Base-by-base conservation (phyloP, 2,888 invertebrate genomes). In the Cephalotes varians region DNA sequence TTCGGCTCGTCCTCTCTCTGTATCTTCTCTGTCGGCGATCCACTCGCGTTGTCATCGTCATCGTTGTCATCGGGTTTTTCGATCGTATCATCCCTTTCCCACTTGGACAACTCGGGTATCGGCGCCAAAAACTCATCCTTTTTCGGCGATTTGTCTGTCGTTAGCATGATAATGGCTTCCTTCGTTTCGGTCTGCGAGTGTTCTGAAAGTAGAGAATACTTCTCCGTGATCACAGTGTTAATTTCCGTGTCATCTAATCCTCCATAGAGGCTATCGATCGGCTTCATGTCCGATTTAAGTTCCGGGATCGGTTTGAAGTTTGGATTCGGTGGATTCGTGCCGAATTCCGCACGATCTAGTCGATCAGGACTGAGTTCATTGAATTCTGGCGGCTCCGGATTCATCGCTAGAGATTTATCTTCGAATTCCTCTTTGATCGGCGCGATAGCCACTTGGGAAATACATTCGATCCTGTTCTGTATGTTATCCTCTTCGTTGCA, bases 31-130 rank as follows among this genome's bases (percentile, higher is more conserved):
- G 95, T 95, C 21, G 95, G 94, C 34, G 95, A 95, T 91, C 95
- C 96, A 25, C 95, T 95, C 0, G 95, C 95, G 90, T 95, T 96
- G 25, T 95, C 95, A 90, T 94, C 95, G 90, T 94, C 95, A 21
- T 95, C 95, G 91, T 94, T 95, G 90, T 94, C 95, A n/a, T 93
- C 93, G 3, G 87, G 74, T 81, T 93, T 94, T 47, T 94, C 94
- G 0, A 88, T 85, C 3, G 92, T 92, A 5, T 95, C 94, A 58
- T 97, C 97, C 44, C 97, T 96, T 94, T 98, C 98, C 98, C 98
- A 98, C 94, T 98, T 98, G 0, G 98, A 98, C 72, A 97, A 95
- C 92, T 97, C 98, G 0, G 98, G 98, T 83, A 98, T 90, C 2
- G 96, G 96, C 21, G 97, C 97, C 73, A 97, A 94, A 93, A 97